These are phyloP conservation scores for Monomorium pharaonis DNA, from an alignment of 1,140 invertebrate genomes.

Conservation along the genomic window DNA sequence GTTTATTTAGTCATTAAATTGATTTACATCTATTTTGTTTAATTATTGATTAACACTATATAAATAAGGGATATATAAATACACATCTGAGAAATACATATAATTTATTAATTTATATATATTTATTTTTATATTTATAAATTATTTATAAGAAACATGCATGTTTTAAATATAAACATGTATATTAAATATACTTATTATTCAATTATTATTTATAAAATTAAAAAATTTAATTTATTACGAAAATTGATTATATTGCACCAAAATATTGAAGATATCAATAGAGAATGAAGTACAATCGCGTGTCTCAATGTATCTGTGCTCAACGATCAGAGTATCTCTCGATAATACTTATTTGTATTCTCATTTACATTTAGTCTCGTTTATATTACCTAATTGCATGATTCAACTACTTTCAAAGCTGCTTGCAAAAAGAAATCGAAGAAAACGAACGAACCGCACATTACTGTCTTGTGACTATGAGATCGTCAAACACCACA, in stretches of 20 bases:
- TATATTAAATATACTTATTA: background rate
- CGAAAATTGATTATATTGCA: background rate
- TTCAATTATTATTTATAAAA: background rate
- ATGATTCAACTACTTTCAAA: slow-evolving; percentile 24
- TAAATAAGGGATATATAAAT: background rate
- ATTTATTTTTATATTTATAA: background rate
- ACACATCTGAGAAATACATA: too few species aligned
- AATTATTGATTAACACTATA: too few species aligned
- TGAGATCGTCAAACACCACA: background rate
- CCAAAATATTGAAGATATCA: background rate
- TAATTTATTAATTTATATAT: background rate
- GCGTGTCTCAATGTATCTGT: background rate
- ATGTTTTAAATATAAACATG: background rate
- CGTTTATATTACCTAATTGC: background rate
- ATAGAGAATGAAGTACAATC: background rate
- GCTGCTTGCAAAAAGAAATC: background rate
- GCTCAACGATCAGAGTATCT: slow-evolving; percentile 8
- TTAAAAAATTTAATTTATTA: background rate
- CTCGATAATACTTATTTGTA: background rate
- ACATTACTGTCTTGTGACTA: background rate
- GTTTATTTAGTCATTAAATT: background rate
- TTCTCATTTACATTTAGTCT: background rate
- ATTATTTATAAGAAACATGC: background rate
- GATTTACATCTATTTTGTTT: too few species aligned
- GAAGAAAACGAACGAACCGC: background rate